Conservation (phyloP, 2,888 invertebrate genomes). For the Phortica okadai region DNA sequence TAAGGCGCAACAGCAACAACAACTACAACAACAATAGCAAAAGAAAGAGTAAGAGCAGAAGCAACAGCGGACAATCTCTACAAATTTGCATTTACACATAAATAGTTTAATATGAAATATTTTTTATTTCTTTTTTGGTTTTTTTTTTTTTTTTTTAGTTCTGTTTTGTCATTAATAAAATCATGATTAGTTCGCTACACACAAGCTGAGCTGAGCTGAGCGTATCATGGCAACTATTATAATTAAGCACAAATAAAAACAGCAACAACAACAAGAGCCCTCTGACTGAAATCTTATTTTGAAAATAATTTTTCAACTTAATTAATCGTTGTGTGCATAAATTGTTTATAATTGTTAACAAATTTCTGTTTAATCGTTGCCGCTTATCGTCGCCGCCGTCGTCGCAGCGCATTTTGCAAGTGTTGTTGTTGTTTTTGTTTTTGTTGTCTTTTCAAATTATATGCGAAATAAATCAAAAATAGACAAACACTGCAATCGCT, state of each 20-base stretch:
- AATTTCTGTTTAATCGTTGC: conserved; percentile 49
- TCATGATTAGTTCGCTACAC: not conserved
- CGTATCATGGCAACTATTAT: no score
- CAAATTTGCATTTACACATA: conserved; percentile 52
- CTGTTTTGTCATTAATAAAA: not conserved
- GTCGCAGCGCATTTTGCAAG: not conserved
- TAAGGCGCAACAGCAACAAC: conserved; percentile 42
- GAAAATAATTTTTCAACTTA: conserved; percentile 1
- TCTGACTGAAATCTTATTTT: not conserved
- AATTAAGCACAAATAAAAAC: conserved; percentile 47
- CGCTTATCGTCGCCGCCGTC: conserved; percentile 50
- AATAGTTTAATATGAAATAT: no score
- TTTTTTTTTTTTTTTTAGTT: not conserved
- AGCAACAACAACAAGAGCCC: conserved; percentile 36
- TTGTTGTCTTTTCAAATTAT: not conserved
- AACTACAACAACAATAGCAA: conserved; percentile 20
- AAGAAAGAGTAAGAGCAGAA: conserved; percentile 46
- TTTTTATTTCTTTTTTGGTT: no score
- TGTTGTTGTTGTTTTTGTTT: conserved; percentile 28
- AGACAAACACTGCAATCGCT: conserved; percentile 16
- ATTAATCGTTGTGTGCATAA: conserved; percentile 30
- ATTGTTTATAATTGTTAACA: conserved; percentile 56
- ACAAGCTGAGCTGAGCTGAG: no score
- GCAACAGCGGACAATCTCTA: conserved; percentile 19
- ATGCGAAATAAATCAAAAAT: conserved; percentile 22